Evolutionary conservation across 2,113 vertebrate genomes (phyloP), one percentile per base, ranked within the genome.

Genomic region (Felis chaus): DNA sequence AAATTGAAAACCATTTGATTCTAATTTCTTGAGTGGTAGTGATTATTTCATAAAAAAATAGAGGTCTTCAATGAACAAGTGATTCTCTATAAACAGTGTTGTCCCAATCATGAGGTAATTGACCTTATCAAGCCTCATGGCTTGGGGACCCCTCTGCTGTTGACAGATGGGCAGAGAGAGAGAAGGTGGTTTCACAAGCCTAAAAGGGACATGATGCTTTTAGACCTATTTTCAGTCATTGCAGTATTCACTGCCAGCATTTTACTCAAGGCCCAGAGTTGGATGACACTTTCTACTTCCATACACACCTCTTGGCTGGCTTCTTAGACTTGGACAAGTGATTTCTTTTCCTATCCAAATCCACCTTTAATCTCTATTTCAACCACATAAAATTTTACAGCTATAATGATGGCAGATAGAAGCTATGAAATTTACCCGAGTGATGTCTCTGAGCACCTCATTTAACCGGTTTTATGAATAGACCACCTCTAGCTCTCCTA

Each of bases 361-460:
- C 45, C 84, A 5, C 31, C 36, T 65, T 96, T 94, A 88, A 68
- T 97, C 48, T 97, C 41, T 23, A 80, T 89, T 96, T 80, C 66
- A 92, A 81, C n/a, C 65, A 83, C 55, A 74, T 85, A 93, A 95
- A 94, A 96, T 89, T 95, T 93, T 89, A 91, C 21, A 91, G 61
- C 23, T 45, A 45, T 45, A 50, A 25, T 55, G 23, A 74, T 86
- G 25, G 69, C 25, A 48, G 65, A 55, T 45, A 71, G 53, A 95
- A 91, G 23, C 16, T 39, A 3, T 78, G 13, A 89, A 53, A 84
- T 71, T 79, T 78, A 84, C 27, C 25, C 16, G 5, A 78, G 84
- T 88, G 65, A 73, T 87, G 23, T 31, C 63, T 89, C 25, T 69
- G 12, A 33, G 3, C 5, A 66, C 48, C 16, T 89, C 21, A 84